Conservation (phyloP, 2,113 vertebrate species). For the Clarias batrachus region DNA sequence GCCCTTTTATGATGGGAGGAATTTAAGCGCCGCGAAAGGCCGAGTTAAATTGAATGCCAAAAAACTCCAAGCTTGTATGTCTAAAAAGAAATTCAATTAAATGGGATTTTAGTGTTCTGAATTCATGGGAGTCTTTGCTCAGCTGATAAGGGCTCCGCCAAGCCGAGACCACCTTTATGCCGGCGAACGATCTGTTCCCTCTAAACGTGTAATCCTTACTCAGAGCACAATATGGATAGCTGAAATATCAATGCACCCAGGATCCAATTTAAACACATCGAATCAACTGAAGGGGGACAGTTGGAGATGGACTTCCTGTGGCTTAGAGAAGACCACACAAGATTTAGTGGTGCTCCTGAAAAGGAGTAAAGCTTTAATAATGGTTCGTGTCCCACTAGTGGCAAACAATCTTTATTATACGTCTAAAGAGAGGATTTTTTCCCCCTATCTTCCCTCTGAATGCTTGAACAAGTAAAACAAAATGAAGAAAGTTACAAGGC, state of each 20-base stretch:
- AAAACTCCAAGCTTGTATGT: conserved; percentile 95
- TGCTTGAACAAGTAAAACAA: conserved; percentile 28
- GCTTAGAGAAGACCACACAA: conserved; percentile 81
- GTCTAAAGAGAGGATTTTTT: conserved; percentile 29
- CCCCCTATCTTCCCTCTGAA: conserved; percentile 5
- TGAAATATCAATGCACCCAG: conserved; percentile 89
- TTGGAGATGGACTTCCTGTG: conserved; percentile 80
- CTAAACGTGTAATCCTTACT: conserved; percentile 95
- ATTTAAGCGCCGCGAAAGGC: conserved; percentile 87
- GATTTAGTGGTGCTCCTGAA: conserved; percentile 58
- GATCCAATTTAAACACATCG: conserved; percentile 97
- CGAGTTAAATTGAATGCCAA: conserved; percentile 94
- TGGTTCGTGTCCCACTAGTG: conserved; percentile 57
- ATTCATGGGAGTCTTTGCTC: conserved; percentile 93
- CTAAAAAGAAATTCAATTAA: conserved; percentile 99
- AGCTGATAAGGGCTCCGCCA: conserved; percentile 89
- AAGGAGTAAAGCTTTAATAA: conserved; percentile 62
- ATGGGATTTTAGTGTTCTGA: conserved; percentile 99
- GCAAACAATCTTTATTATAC: conserved; percentile 51
- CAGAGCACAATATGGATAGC: conserved; percentile 87
- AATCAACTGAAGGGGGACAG: conserved; percentile 78
- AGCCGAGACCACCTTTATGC: conserved; percentile 83
- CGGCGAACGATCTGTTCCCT: conserved; percentile 83
- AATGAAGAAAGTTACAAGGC: conserved; percentile 1
- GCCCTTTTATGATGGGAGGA: conserved; percentile 82